Conservation (phyloP, 2,797 vertebrate genomes). For the Intellagama lesueurii region DNA sequence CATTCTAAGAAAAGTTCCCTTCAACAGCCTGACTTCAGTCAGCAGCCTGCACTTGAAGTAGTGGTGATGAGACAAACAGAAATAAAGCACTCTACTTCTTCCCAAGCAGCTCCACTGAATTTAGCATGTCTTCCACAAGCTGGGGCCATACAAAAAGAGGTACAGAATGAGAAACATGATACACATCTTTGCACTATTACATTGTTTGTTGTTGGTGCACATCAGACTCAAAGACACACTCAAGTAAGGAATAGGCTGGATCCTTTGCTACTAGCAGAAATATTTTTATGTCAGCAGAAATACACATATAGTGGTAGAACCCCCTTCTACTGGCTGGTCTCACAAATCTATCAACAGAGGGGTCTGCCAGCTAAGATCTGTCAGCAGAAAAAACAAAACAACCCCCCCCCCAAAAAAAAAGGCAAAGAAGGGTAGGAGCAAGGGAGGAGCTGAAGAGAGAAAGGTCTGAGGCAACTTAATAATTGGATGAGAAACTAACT, state of each 20-base stretch:
- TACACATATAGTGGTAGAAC: no score
- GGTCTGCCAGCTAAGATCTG: no score
- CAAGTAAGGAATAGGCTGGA: neutral
- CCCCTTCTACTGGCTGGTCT: no score
- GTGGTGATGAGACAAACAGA: neutral
- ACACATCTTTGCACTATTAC: no score
- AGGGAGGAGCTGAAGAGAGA: neutral
- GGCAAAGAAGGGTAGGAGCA: no score
- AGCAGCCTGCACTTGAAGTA: neutral
- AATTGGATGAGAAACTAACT: neutral
- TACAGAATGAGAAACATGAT: neutral
- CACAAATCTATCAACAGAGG: no score
- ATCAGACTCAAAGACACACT: neutral
- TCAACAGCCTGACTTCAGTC: neutral
- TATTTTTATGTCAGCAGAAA: no score
- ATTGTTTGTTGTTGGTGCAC: no score
- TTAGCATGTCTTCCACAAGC: neutral
- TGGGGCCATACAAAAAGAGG: neutral
- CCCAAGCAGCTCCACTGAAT: neutral
- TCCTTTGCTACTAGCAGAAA: no score
- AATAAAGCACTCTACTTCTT: neutral
- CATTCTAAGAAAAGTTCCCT: slow-evolving; percentile 21
- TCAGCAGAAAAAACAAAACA: no score
- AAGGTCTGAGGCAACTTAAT: neutral
- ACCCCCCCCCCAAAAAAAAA: no score